phyloP scores from a whole-genome alignment of 2,113 vertebrate species.

The Salminus brasiliensis region DNA sequence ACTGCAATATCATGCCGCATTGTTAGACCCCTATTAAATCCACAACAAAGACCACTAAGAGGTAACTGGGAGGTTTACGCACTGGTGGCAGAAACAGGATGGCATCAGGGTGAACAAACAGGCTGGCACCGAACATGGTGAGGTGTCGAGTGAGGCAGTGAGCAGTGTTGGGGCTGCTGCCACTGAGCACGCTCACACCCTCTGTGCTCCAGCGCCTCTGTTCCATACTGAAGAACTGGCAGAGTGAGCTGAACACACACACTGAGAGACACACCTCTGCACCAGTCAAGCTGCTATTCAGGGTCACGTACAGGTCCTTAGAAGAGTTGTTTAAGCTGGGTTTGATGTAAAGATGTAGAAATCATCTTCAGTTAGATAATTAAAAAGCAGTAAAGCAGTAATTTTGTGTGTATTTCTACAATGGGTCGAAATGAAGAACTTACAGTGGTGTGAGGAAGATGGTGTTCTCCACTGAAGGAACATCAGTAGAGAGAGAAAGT shows the following conservation, averaged over 20 bases:
- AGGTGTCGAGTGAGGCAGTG: conserved; percentile 79
- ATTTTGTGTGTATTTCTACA: background rate
- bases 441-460: conserved; percentile 78
- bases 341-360: background rate
- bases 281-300: conserved; percentile 62
- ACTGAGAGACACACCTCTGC: conserved; percentile 53
- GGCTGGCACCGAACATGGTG: conserved; percentile 82
- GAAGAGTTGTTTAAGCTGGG: conserved; percentile 65
- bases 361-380: background rate
- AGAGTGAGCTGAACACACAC: conserved; percentile 79
- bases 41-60: too few species aligned
- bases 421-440: conserved; percentile 43
- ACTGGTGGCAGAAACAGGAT: conserved; percentile 78
- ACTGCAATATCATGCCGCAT: too few species aligned
- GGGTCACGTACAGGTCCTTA: conserved; percentile 61
- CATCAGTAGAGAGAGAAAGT: conserved; percentile 52
- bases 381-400: background rate
- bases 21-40: too few species aligned
- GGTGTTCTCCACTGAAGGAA: conserved; percentile 62
- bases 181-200: conserved; percentile 73
- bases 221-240: conserved; percentile 73
- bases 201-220: conserved; percentile 74
- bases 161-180: conserved; percentile 68
- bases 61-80: conserved; percentile 23
- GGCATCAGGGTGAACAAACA: conserved; percentile 79